Evolutionary conservation across 2,113 vertebrate genomes (phyloP).

Genomic region (Bubo bubo): DNA sequence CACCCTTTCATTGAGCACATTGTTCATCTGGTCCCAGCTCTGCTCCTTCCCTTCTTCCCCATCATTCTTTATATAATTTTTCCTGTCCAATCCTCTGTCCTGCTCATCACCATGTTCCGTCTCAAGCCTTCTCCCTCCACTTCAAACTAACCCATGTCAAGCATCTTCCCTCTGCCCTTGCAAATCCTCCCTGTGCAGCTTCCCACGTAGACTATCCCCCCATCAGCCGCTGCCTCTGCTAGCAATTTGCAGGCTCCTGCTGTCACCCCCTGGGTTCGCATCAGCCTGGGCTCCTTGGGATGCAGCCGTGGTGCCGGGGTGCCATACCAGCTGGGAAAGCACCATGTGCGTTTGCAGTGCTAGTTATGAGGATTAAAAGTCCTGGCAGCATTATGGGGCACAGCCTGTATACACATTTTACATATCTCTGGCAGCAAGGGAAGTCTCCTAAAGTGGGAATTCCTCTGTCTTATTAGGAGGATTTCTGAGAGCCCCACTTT

Average conservation of each 20-base stretch:
- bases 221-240: background rate
- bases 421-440: background rate
- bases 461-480: background rate
- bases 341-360: background rate
- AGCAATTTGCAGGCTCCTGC: background rate
- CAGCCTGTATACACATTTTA: background rate
- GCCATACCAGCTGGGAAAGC: background rate
- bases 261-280: background rate
- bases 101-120: background rate
- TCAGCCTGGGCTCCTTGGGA: background rate
- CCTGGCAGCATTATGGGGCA: background rate
- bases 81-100: background rate
- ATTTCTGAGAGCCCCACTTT: background rate
- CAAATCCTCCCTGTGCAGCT: background rate
- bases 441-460: background rate
- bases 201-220: fast-evolving
- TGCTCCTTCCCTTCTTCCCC: background rate
- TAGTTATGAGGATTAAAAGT: background rate
- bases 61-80: background rate
- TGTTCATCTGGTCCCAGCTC: background rate
- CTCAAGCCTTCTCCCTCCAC: background rate
- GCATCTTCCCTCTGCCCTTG: background rate
- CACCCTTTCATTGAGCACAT: background rate
- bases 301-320: too few relatives aligned
- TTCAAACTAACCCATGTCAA: background rate